phyloP scores from a whole-genome alignment of 2,888 invertebrate genomes.

The Eudemis profundana region DNA sequence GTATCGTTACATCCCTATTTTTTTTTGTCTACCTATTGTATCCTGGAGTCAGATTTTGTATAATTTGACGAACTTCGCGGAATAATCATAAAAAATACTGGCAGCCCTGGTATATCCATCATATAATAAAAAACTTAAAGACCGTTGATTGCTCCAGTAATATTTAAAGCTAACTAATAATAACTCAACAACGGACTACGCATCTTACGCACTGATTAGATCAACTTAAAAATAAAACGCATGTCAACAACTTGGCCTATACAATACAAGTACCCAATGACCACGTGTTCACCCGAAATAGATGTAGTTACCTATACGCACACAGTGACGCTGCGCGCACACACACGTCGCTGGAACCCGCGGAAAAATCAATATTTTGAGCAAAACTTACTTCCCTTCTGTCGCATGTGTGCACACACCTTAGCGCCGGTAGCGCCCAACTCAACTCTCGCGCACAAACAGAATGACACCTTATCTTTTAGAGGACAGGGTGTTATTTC shows the following conservation, averaged over 20 bases:
- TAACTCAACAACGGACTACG: background rate
- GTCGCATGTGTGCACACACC: constrained; percentile 72
- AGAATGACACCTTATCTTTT: constrained; percentile 71
- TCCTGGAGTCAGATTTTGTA: no score
- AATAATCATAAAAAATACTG: no score
- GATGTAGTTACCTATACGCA: constrained; percentile 66
- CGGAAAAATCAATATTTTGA: constrained; percentile 86
- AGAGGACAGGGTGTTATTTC: constrained; percentile 71
- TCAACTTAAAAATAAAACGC: constrained; percentile 81
- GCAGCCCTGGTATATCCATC: no score
- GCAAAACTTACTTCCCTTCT: constrained; percentile 83
- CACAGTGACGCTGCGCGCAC: constrained; percentile 52
- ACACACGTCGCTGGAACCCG: constrained; percentile 66
- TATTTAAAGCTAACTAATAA: no score
- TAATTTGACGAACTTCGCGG: no score
- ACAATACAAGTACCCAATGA: constrained; percentile 61
- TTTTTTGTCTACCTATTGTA: no score
- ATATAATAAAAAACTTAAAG: no score
- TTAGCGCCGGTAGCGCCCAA: constrained; percentile 56
- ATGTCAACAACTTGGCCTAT: constrained; percentile 74
- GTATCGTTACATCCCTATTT: no score
- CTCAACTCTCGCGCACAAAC: constrained; percentile 56
- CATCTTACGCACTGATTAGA: constrained; percentile 72
- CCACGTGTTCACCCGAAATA: constrained; percentile 83
- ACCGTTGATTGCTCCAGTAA: no score